Evolutionary conservation across 2,888 invertebrate species (phyloP), one percentile per base, ranked within the genome.

Genomic region (Eurytoma californica): DNA sequence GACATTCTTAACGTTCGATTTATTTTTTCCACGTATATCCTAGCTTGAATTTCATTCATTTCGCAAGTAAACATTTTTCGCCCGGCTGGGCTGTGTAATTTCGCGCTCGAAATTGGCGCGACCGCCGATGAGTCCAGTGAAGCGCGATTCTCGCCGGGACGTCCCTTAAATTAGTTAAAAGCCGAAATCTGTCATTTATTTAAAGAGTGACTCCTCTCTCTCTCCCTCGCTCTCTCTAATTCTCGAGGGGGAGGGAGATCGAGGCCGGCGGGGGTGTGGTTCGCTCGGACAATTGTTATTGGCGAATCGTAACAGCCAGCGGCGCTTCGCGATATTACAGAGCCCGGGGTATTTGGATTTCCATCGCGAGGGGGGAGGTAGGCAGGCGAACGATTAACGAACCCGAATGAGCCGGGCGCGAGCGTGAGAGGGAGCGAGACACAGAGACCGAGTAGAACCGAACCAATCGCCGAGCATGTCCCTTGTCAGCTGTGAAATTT

Each of bases 401-500:
- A 67, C 39, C 39, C 39, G 39, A 39, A 39, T 39, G 39, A 39
- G 39, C 39, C 39, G 39, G 7, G 39, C 53, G 12, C 47, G 55
- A 20, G 18, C 20, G 68, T 16, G 51, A 4, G 66, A 39, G 39
- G n/a, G 28, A 16, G n/a, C n/a, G 74, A 77, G 81, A 82, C 2
- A 12, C 30, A 0, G 61, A 4, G 30, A 39, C n/a, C 0, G 39
- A 18, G 63, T 12, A 16, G 63, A 82, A 82, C 82, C 82, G 81
- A 83, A 82, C 82, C 83, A 84, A 84, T 83, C 77, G 73, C 74
- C 77, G 72, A 66, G 66, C 83, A 60, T 66, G 68, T 75, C 79
- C 83, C 84, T 84, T 84, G 86, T 86, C 86, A 86, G 84, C 82
- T 84, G 83, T 82, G 83, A 86, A 86, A 85, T 86, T 86, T 84